Conservation (phyloP, 2,888 invertebrate species). For the Hydriomena furcata region DNA sequence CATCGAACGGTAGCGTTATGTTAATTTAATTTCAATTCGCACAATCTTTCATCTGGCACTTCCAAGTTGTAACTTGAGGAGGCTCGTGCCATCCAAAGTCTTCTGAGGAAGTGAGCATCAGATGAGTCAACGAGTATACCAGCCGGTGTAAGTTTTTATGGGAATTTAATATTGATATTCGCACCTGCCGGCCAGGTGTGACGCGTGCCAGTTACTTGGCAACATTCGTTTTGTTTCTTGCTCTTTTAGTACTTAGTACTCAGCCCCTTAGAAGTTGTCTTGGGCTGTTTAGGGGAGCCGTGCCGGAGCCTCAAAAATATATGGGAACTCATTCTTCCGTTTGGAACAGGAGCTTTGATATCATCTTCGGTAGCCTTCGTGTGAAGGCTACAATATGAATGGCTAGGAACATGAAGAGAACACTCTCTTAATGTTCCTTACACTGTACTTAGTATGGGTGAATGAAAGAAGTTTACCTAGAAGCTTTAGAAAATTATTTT, state of each 20-base stretch:
- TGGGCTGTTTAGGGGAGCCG: too few species aligned
- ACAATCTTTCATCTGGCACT: conserved; percentile 4
- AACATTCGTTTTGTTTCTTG: background rate
- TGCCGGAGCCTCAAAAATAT: too few species aligned
- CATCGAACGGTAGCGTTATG: background rate
- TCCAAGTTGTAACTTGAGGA: conserved; percentile 11
- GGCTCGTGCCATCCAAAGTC: conserved; percentile 22
- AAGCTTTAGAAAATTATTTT: too few species aligned
- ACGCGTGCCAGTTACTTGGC: conserved; percentile 3
- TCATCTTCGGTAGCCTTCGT: too few species aligned
- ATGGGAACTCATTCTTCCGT: too few species aligned
- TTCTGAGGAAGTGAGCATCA: conserved; percentile 25
- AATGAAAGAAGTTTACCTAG: too few species aligned
- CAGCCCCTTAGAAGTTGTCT: background rate
- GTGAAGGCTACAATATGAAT: too few species aligned
- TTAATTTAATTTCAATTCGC: background rate
- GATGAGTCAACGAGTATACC: conserved; percentile 8
- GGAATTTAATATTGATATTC: conserved; percentile 19
- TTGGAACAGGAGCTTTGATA: too few species aligned
- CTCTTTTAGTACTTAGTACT: background rate
- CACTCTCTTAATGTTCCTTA: too few species aligned
- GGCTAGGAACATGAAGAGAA: too few species aligned
- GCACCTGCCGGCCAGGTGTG: conserved; percentile 50
- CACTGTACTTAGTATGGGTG: too few species aligned
- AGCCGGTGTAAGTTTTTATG: conserved; percentile 14